Percentiles rank a stretch among this genome's conserved stretches.
phyloP scores from a whole-genome alignment of 2,888 invertebrate genomes.

The Lasioglossum malachurum region DNA sequence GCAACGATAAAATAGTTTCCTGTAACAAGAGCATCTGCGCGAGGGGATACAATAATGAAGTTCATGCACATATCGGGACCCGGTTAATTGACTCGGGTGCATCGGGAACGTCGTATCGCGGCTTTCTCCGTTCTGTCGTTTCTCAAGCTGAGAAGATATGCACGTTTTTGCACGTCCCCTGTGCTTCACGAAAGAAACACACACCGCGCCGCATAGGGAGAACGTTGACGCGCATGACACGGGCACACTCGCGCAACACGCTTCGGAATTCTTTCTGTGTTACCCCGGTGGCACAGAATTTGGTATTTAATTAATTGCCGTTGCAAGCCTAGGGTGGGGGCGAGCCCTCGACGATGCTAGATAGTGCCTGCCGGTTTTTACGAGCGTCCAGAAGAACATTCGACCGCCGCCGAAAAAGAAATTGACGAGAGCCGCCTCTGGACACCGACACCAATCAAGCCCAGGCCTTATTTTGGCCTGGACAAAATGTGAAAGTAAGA shows the following conservation, averaged over 20 bases:
- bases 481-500: constrained; percentile 26
- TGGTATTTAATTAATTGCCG: constrained; percentile 17
- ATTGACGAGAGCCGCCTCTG: background rate
- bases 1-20: background rate
- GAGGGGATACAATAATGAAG: background rate
- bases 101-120: background rate
- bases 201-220: background rate
- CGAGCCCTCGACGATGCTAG: background rate
- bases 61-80: constrained; percentile 6
- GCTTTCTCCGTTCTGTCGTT: constrained; percentile 32
- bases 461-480: background rate
- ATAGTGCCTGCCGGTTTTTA: background rate
- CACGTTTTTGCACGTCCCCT: background rate
- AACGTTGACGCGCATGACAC: background rate
- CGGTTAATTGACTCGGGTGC: constrained; percentile 15
- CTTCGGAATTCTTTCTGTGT: background rate
- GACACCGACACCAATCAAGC: background rate
- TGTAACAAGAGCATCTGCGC: background rate
- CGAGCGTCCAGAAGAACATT: background rate
- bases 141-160: background rate
- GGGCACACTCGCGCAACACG: no score
- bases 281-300: background rate
- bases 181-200: constrained; percentile 8
- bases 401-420: background rate
- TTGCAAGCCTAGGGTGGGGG: background rate